Percentiles rank a stretch among this genome's conserved stretches.
phyloP scores from a whole-genome alignment of 2,888 invertebrate genomes.

The Eilema sororculum region DNA sequence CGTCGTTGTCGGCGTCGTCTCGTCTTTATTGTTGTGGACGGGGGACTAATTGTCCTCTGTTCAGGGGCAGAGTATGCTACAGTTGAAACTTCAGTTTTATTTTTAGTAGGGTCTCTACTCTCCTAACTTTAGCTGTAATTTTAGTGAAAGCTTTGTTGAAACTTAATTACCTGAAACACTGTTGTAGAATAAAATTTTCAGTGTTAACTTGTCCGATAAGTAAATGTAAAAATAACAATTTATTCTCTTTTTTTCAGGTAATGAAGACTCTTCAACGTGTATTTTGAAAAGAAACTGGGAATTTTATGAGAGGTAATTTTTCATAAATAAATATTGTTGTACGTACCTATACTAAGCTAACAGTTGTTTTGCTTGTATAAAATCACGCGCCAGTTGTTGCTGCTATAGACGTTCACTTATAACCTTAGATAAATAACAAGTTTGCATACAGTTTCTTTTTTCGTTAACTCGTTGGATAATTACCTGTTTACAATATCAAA shows the following conservation, averaged over 20 bases:
- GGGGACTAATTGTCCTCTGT: not conserved
- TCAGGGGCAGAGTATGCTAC: not conserved
- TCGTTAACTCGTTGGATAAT: not conserved
- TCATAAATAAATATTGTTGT: slow-evolving; percentile 31
- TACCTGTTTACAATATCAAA: not conserved
- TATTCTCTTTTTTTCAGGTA: slow-evolving; percentile 67
- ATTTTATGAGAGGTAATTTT: slow-evolving; percentile 79
- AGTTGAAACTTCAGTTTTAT: not conserved
- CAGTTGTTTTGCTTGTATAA: slow-evolving; percentile 46
- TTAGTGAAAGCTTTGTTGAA: not conserved
- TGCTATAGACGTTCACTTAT: not conserved
- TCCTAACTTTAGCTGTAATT: not conserved
- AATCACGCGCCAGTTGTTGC: slow-evolving; percentile 31
- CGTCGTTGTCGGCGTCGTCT: not conserved
- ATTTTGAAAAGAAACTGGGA: slow-evolving; percentile 74
- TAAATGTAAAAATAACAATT: slow-evolving; percentile 26
- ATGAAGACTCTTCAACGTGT: slow-evolving; percentile 74
- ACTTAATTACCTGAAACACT: not conserved
- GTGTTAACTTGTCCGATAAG: not conserved
- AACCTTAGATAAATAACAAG: slow-evolving; percentile 3
- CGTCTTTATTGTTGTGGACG: not conserved
- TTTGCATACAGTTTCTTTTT: not conserved
- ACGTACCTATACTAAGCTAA: slow-evolving; percentile 46
- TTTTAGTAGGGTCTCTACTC: not conserved
- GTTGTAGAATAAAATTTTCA: not conserved